A percentile compares a stretch with the other conserved stretches of the same genome.
Evolutionary conservation across 2,797 vertebrate genomes (phyloP).

Genomic region (Chrysocyon brachyurus): DNA sequence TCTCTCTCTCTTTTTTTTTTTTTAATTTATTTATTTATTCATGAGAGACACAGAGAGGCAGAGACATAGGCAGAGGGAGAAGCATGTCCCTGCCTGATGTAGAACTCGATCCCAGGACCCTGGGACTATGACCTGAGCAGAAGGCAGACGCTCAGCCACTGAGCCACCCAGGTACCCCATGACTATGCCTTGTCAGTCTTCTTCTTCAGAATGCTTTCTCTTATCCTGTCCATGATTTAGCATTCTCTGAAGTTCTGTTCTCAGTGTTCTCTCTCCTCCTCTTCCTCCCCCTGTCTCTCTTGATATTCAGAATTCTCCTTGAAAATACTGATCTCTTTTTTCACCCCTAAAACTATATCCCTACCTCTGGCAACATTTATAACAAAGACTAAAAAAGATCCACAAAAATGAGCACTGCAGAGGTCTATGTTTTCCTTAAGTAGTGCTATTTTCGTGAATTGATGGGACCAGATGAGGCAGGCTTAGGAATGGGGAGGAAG

Average conservation of each 20-base stretch:
- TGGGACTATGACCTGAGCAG: no score
- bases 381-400: neutral
- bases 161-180: no score
- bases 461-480: neutral
- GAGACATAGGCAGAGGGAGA: no score
- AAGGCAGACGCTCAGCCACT: no score
- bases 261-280: neutral
- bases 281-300: neutral
- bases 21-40: no score
- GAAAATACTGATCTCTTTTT: neutral
- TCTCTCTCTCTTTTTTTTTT: no score
- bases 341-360: neutral
- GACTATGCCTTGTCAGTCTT: neutral
- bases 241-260: constrained; percentile 9
- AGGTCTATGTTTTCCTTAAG: neutral
- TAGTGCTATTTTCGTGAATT: neutral
- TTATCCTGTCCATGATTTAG: neutral
- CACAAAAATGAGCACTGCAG: neutral
- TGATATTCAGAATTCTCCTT: neutral
- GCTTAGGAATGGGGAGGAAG: neutral
- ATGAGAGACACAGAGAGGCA: no score
- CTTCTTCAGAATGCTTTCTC: neutral
- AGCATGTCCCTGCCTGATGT: no score
- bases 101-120: no score
- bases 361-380: neutral